Base-by-base conservation (phyloP, 2,113 vertebrate genomes). In the Odontesthes bonariensis region DNA sequence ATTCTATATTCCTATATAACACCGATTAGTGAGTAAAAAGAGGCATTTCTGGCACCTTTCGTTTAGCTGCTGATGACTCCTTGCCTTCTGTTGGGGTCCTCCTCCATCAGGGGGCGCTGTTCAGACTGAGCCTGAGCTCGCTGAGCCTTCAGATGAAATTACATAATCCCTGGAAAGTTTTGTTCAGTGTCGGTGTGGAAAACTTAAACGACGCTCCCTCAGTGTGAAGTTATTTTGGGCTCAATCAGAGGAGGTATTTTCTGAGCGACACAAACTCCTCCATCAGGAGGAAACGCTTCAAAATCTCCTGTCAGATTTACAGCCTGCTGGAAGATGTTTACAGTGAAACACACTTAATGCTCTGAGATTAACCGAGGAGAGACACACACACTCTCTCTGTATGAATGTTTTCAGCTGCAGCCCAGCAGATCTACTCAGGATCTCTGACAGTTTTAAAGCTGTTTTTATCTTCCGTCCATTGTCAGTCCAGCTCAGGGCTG, bases 91-190 rank as follows among this genome's bases (percentile, higher is more conserved):
- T 56, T 32, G 4, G 12, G 16, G 8, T 17, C n/a, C 17, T 35
- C 60, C 40, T 73, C 89, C 92, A 88, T 79, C 13, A 40, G 91
- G 89, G 86, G 90, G 89, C 74, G 70, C 23, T 79, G 73, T 86
- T 40, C 40, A 42, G 51, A 56, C 62, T 47, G 1, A 33, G 55
- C 27, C 62, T 47, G 1, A 33, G 55, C 27, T 19, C 8, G 59
- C 57, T 64, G 68, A 58, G 27, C 14, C 32, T 49, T 73, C 31
- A 64, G 5, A 87, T 79, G 61, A 78, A 80, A 89, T 91, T 88
- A 82, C 89, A 91, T 89, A 85, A 91, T 77, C 81, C 83, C 46
- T 91, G 91, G 89, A 92, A 92, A 87, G 73, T 86, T 92, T 89
- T 86, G 81, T 86, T 90, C 86, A 85, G 79, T 86, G 73, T 53